Evolutionary conservation across 1,140 invertebrate species (phyloP).

Genomic region (Drosophila auraria): DNA sequence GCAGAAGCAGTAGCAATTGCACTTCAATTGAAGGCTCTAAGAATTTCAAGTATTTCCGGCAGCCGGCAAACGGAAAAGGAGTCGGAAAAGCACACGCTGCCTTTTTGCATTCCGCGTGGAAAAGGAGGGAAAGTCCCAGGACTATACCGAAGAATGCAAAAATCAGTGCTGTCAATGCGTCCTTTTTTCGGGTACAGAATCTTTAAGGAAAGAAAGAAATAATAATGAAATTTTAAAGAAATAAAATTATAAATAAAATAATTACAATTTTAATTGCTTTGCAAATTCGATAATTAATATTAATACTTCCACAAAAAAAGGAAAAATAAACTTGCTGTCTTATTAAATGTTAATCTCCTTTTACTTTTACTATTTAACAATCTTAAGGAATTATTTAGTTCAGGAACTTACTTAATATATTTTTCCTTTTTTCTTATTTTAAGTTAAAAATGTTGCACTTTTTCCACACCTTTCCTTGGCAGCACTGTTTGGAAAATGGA

Average conservation of each 20-base stretch:
- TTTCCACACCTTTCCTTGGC: background rate
- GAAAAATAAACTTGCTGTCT: too few relatives aligned
- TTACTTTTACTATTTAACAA: too few relatives aligned
- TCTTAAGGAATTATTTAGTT: too few relatives aligned
- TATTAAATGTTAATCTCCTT: too few relatives aligned
- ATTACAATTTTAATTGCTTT: too few relatives aligned
- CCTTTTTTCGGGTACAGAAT: too few relatives aligned
- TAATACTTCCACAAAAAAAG: too few relatives aligned
- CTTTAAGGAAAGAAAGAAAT: too few relatives aligned
- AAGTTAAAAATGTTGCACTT: background rate
- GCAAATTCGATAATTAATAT: too few relatives aligned
- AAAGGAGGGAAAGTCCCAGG: slow-evolving; percentile 25
- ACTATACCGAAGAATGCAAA: slow-evolving; percentile 20
- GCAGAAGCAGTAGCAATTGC: slow-evolving; percentile 9
- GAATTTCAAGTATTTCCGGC: slow-evolving; percentile 72
- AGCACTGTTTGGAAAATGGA: slow-evolving; percentile 4
- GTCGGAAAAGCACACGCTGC: slow-evolving; percentile 42
- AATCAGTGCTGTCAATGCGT: slow-evolving; percentile 12
- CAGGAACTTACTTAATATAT: too few relatives aligned
- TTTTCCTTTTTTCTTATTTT: background rate
- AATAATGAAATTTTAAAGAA: too few relatives aligned
- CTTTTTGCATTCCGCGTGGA: slow-evolving; percentile 73
- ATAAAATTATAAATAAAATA: too few relatives aligned
- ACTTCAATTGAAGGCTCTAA: slow-evolving; percentile 29
- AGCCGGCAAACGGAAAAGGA: slow-evolving; percentile 20